Evolutionary conservation across 2,888 invertebrate species (phyloP).

Genomic region (Brachyptera risi): DNA sequence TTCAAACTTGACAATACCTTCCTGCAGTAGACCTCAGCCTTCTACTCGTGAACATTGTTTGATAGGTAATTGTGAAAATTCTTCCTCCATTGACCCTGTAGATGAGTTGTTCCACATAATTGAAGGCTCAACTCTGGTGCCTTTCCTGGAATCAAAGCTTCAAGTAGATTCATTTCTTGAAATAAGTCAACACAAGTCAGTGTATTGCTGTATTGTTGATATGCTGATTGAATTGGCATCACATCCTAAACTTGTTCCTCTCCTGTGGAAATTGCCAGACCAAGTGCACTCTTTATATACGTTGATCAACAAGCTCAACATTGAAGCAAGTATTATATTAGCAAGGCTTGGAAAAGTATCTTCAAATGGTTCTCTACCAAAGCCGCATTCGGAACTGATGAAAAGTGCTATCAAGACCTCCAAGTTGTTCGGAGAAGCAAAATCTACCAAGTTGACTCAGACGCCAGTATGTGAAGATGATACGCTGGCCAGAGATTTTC

Average conservation of each 20-base stretch:
- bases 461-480: slow-evolving; percentile 22
- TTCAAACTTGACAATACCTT: slow-evolving; percentile 22
- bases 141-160: slow-evolving; percentile 31
- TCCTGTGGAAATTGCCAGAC: slow-evolving; percentile 30
- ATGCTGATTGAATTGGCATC: slow-evolving; percentile 31
- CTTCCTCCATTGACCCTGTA: slow-evolving; percentile 15
- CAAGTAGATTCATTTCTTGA: slow-evolving; percentile 41
- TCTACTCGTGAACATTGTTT: neutral
- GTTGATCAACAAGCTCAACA: slow-evolving; percentile 25
- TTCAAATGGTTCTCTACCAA: neutral
- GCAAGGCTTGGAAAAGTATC: neutral
- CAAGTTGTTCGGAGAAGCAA: neutral
- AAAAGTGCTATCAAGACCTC: neutral
- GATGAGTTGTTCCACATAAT: slow-evolving; percentile 28
- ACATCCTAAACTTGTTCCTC: slow-evolving; percentile 26
- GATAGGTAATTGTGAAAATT: too few relatives aligned
- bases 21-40: slow-evolving; percentile 6
- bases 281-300: slow-evolving; percentile 30
- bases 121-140: slow-evolving; percentile 30
- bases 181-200: slow-evolving; percentile 41
- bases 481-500: slow-evolving; percentile 26
- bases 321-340: neutral
- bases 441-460: too few relatives aligned
- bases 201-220: slow-evolving; percentile 34
- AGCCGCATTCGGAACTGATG: neutral